These are phyloP conservation scores for Tachuris rubrigastra DNA, from an alignment of 2,113 vertebrate species.

Conservation along the genomic window DNA sequence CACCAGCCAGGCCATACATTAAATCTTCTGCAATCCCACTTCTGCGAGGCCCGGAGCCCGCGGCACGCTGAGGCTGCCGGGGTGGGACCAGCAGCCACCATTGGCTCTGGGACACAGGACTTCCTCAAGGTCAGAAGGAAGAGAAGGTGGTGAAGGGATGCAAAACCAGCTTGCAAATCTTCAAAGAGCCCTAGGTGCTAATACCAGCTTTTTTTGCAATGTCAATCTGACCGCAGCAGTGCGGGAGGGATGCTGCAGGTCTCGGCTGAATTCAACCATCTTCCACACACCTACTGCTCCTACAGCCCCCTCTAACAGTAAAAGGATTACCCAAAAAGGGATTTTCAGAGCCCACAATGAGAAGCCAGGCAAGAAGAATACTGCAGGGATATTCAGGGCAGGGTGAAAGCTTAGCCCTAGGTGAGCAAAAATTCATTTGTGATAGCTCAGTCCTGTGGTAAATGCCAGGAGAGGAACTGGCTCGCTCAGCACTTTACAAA, in stretches of 20 bases:
- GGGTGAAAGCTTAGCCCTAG: not conserved
- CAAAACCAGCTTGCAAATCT: not conserved
- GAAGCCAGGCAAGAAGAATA: not conserved
- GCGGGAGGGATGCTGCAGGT: not conserved
- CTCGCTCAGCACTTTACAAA: not conserved
- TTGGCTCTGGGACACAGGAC: not conserved
- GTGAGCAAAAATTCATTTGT: not conserved
- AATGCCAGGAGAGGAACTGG: not conserved
- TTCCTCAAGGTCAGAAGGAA: slow-evolving; percentile 50
- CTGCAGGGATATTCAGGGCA: not conserved
- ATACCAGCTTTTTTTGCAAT: not conserved
- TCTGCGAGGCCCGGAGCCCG: not conserved
- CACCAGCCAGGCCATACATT: slow-evolving; percentile 44
- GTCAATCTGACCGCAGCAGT: not conserved
- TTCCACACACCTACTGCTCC: not conserved
- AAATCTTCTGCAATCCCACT: slow-evolving; percentile 46
- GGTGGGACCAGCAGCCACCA: not conserved
- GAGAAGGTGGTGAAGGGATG: not conserved
- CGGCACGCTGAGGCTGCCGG: slow-evolving; percentile 13
- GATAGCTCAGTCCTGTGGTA: not conserved
- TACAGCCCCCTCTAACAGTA: not conserved
- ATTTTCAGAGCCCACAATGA: not conserved
- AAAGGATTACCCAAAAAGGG: not conserved
- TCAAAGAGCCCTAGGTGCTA: not conserved
- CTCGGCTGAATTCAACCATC: not conserved